phyloP scores from a whole-genome alignment of 2,113 vertebrate genomes.

The Apteryx mantelli region DNA sequence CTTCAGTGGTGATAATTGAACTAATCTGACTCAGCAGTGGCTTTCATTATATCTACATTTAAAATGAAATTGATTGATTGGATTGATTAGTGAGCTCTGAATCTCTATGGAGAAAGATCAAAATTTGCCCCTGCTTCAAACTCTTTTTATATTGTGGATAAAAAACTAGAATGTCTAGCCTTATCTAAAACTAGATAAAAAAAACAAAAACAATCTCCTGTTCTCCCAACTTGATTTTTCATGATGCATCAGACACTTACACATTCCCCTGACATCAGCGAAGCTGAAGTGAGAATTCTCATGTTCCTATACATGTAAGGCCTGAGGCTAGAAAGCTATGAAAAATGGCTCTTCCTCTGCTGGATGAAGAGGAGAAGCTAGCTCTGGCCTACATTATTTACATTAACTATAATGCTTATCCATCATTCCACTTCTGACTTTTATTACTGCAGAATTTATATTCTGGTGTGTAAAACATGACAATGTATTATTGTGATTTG shows the following conservation, averaged over 20 bases:
- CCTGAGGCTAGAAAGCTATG: neutral
- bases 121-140: neutral
- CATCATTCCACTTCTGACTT: neutral
- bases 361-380: neutral
- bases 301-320: neutral
- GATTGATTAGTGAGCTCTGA: neutral
- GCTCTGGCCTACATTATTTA: neutral
- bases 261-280: neutral
- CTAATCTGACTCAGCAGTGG: neutral
- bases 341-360: neutral
- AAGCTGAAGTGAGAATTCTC: neutral
- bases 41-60: neutral
- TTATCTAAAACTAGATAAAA: neutral
- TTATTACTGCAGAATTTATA: neutral
- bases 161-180: neutral
- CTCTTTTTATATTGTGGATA: neutral
- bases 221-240: neutral
- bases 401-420: neutral
- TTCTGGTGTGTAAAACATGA: neutral
- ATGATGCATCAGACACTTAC: neutral
- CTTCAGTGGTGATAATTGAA: neutral
- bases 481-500: neutral
- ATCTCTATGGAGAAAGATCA: neutral
- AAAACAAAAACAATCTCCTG: neutral
- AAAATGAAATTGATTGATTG: neutral